Conservation (phyloP, 2,888 invertebrate species). For the Parthenolecanium corni region DNA sequence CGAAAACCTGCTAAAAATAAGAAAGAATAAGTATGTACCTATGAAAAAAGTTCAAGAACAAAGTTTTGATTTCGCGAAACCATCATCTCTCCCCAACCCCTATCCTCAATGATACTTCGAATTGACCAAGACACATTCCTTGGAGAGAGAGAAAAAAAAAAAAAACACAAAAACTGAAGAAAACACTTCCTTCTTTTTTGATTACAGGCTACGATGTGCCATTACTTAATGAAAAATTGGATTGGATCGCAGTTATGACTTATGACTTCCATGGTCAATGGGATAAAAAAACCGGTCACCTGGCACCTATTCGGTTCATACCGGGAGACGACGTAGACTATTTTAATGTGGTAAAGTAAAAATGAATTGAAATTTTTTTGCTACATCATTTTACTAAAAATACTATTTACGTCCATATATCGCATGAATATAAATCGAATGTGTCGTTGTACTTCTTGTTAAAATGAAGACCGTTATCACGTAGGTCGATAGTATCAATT, state of each 20-base stretch:
- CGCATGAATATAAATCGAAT: background rate
- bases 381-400: background rate
- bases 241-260: conserved; percentile 87
- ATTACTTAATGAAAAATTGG: conserved; percentile 57
- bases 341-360: conserved; percentile 60
- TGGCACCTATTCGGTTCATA: conserved; percentile 71
- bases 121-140: too few species aligned
- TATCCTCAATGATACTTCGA: too few species aligned
- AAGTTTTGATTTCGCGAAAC: too few species aligned
- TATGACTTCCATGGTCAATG: conserved; percentile 87
- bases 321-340: conserved; percentile 68
- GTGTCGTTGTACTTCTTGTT: background rate
- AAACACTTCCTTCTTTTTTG: too few species aligned
- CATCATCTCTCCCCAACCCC: too few species aligned
- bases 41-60: too few species aligned
- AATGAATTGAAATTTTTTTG: conserved; percentile 30
- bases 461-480: background rate
- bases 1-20: too few species aligned
- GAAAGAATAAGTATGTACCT: too few species aligned
- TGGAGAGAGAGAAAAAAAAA: too few species aligned
- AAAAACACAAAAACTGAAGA: too few species aligned
- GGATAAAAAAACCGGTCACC: conserved; percentile 84
- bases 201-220: conserved; percentile 63
- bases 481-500: background rate
- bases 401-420: background rate